A percentile compares a stretch with the other conserved stretches of the same genome.
Conservation (phyloP, 2,888 invertebrate species). For the Ptychoptera contaminata region DNA sequence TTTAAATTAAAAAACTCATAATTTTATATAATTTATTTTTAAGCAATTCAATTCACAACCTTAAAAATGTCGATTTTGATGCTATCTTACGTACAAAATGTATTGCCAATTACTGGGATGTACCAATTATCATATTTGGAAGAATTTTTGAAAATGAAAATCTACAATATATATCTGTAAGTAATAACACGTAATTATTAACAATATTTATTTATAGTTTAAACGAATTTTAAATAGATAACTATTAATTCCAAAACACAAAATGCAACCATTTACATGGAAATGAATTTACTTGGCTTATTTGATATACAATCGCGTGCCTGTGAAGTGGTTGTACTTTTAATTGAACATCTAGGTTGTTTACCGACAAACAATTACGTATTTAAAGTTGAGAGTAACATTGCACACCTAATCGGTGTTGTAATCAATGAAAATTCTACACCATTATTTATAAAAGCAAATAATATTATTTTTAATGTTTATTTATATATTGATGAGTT, state of each 20-base stretch:
- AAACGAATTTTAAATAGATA: slow-evolving; percentile 11
- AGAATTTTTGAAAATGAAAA: slow-evolving; percentile 13
- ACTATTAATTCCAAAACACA: slow-evolving; percentile 13
- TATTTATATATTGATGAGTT: no score
- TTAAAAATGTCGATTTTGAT: slow-evolving; percentile 20
- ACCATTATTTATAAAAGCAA: no score
- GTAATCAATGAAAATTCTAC: no score
- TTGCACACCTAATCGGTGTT: no score
- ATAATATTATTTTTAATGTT: no score
- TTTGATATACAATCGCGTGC: slow-evolving; percentile 20
- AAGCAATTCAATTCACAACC: slow-evolving; percentile 18
- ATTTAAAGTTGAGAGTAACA: slow-evolving; percentile 10
- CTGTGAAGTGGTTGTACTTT: slow-evolving; percentile 17
- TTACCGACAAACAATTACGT: slow-evolving; percentile 19
- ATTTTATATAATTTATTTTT: background rate
- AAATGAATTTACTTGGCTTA: slow-evolving; percentile 14
- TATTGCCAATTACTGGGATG: slow-evolving; percentile 20
- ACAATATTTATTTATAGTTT: background rate
- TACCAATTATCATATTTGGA: slow-evolving; percentile 20
- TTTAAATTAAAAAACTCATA: background rate
- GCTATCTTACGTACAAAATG: slow-evolving; percentile 19
- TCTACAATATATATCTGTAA: slow-evolving; percentile 18
- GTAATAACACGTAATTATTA: background rate
- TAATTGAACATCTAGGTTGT: slow-evolving; percentile 18
- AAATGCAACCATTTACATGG: slow-evolving; percentile 14